A percentile compares a stretch with the other conserved stretches of the same genome.
These are phyloP conservation scores for Pachyramphus minor DNA, from an alignment of 2,113 vertebrate species.

Conservation along the genomic window DNA sequence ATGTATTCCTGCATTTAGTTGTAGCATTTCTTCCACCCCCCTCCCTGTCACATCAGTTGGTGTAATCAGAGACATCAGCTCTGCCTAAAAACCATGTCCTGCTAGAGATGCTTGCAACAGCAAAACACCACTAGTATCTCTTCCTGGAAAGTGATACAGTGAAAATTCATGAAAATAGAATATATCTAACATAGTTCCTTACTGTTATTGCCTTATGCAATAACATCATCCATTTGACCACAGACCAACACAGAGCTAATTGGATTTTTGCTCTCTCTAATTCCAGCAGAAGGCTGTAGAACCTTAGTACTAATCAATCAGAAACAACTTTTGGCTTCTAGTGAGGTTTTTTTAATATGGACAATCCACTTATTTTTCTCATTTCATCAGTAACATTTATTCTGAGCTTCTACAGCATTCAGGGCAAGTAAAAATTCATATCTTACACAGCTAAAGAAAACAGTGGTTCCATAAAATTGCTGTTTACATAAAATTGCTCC, in stretches of 20 bases:
- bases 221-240: not conserved
- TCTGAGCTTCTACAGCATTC: not conserved
- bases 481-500: not conserved
- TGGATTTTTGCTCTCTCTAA: not conserved
- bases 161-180: not conserved
- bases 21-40: fast-evolving
- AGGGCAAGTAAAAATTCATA: not conserved
- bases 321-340: not conserved
- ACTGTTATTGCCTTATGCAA: not conserved
- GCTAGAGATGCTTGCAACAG: not conserved
- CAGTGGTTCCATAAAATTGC: not conserved
- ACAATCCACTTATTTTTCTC: not conserved
- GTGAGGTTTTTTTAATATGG: not conserved
- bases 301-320: not conserved
- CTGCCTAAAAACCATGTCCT: not conserved
- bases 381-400: not conserved
- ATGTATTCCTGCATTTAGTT: not conserved
- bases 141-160: not conserved
- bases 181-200: not conserved
- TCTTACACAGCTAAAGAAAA: not conserved
- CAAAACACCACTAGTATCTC: not conserved
- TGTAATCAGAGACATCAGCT: not conserved
- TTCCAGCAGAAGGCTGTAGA: not conserved
- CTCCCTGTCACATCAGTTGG: not conserved
- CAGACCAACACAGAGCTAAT: not conserved